These are phyloP conservation scores for Agrotis clavis DNA, from an alignment of 2,888 invertebrate genomes.

Conservation along the genomic window DNA sequence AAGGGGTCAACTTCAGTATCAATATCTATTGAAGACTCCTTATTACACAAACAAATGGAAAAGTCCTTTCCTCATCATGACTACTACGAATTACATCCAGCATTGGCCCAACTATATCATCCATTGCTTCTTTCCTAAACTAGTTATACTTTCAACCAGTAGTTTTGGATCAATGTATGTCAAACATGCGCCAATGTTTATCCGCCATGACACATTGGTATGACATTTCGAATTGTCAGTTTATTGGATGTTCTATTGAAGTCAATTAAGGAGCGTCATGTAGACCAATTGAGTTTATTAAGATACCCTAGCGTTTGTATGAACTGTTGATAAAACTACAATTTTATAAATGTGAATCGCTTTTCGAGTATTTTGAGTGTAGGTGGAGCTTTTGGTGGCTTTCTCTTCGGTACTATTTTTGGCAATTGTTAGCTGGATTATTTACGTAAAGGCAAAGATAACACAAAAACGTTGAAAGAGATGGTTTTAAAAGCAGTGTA, in stretches of 20 bases:
- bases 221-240: slow-evolving; percentile 64
- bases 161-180: slow-evolving; percentile 7
- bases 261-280: slow-evolving; percentile 84
- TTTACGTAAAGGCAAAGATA: too few species aligned
- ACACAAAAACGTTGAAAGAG: too few species aligned
- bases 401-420: too few species aligned
- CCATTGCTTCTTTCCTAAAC: slow-evolving; percentile 6
- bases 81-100: slow-evolving; percentile 3
- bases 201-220: slow-evolving; percentile 13
- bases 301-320: slow-evolving; percentile 48
- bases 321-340: slow-evolving; percentile 67
- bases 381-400: neutral
- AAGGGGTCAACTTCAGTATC: slow-evolving; percentile 58
- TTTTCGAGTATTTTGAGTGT: slow-evolving; percentile 19
- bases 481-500: too few species aligned
- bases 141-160: fast-evolving
- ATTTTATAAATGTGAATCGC: slow-evolving; percentile 44
- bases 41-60: slow-evolving; percentile 49
- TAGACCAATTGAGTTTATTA: slow-evolving; percentile 86
- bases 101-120: slow-evolving; percentile 7
- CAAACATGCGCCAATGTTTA: slow-evolving; percentile 29
- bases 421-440: too few species aligned
- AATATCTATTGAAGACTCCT: slow-evolving; percentile 60
- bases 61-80: slow-evolving; percentile 14
- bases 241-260: slow-evolving; percentile 76